phyloP scores from a whole-genome alignment of 1,140 invertebrate genomes.

The Portunus trituberculatus region DNA sequence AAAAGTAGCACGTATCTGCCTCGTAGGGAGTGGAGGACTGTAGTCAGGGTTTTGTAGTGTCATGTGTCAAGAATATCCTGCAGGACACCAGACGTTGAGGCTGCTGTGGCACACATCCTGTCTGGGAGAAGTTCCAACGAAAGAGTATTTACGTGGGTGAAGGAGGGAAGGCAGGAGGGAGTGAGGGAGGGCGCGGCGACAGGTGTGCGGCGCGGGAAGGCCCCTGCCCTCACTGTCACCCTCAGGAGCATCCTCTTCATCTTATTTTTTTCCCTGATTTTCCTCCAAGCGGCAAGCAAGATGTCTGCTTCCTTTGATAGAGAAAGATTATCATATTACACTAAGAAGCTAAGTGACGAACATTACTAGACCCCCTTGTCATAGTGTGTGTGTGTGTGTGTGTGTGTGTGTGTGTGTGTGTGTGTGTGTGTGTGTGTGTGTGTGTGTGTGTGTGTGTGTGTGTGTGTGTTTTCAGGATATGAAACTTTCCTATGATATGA shows the following conservation, averaged over 20 bases:
- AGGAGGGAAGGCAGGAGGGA: not conserved
- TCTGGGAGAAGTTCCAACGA: too few species aligned
- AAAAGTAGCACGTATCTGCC: not conserved
- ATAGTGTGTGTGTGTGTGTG: conserved; percentile 12
- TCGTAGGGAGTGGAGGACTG: not conserved
- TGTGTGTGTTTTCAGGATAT: not conserved
- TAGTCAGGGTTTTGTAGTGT: too few species aligned
- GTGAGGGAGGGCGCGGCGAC: not conserved
- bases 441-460: not conserved
- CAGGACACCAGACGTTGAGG: too few species aligned
- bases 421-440: not conserved
- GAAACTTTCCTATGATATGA: not conserved
- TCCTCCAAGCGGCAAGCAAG: not conserved
- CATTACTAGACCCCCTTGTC: not conserved
- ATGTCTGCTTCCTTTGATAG: not conserved
- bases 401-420: conserved; percentile 20
- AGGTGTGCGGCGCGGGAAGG: not conserved
- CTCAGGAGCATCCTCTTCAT: not conserved
- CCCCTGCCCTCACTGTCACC: not conserved
- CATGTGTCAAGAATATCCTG: too few species aligned
- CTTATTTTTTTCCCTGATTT: not conserved
- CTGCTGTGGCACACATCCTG: too few species aligned
- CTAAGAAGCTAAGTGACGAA: too few species aligned
- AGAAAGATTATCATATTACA: not conserved
- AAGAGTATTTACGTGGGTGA: too few species aligned